Conservation (phyloP, 2,888 invertebrate species). For the Cheilosia vernalis region DNA sequence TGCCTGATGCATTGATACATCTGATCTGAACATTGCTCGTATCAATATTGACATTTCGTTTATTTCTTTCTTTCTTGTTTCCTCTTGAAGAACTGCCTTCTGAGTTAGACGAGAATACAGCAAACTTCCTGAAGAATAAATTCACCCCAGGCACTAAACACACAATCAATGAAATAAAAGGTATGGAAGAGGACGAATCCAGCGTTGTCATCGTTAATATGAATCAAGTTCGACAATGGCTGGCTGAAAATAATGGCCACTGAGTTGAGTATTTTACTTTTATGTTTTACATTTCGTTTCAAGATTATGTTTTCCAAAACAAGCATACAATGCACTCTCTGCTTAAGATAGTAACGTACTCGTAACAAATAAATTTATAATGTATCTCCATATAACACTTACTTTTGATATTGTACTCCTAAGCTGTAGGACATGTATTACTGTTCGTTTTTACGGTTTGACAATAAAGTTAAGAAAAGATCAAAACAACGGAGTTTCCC, state of each 20-base stretch:
- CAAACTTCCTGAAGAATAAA: conserved; percentile 23
- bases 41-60: neutral
- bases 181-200: conserved; percentile 41
- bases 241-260: neutral
- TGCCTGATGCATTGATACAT: neutral
- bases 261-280: neutral
- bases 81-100: conserved; percentile 20
- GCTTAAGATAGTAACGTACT: too few species aligned
- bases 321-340: neutral
- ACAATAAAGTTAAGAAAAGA: neutral
- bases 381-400: neutral
- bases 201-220: conserved; percentile 43
- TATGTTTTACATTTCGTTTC: neutral
- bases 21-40: too few species aligned
- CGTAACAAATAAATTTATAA: too few species aligned
- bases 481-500: conserved; percentile 7
- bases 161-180: conserved; percentile 45
- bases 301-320: neutral
- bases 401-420: neutral
- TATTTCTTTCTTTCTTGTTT: conserved; percentile 4
- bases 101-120: conserved; percentile 10
- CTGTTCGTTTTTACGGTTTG: neutral
- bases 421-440: neutral
- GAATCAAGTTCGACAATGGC: conserved; percentile 45
- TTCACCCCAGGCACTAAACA: conserved; percentile 31